Evolutionary conservation across 92 coral and sea anemone species (phyloP).

Genomic region (Chrysogorgia sp.): DNA sequence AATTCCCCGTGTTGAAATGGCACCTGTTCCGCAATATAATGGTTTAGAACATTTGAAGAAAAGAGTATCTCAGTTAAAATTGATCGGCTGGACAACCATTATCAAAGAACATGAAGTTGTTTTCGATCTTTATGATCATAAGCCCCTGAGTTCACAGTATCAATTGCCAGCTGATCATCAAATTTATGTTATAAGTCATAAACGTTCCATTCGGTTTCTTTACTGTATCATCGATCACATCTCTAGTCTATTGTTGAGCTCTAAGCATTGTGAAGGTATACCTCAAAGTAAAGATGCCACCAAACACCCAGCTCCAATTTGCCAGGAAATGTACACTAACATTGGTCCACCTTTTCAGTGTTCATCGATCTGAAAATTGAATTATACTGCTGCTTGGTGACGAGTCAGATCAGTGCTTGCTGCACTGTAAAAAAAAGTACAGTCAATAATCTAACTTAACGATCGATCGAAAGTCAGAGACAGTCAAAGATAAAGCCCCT

Average conservation of each 20-base stretch:
- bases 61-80: constrained; percentile 40
- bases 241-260: constrained; percentile 7
- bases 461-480: constrained; percentile 40
- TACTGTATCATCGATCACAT: constrained; percentile 46
- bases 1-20: background rate
- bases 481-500: constrained; percentile 61
- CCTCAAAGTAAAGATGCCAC: constrained; percentile 13
- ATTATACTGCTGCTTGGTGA: constrained; percentile 34
- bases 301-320: constrained; percentile 50
- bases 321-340: constrained; percentile 49
- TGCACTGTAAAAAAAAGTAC: constrained; percentile 38
- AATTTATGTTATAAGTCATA: constrained; percentile 37
- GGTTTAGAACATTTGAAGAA: constrained; percentile 11
- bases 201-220: constrained; percentile 45
- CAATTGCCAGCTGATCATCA: constrained; percentile 65
- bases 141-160: constrained; percentile 57
- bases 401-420: constrained; percentile 10
- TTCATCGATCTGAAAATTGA: constrained; percentile 43
- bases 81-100: constrained; percentile 59
- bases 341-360: constrained; percentile 51
- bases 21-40: background rate
- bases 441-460: too few relatives aligned
- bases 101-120: constrained; percentile 29
- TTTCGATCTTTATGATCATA: constrained; percentile 47
- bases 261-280: constrained; percentile 29